Conservation (phyloP, 2,797 vertebrate species). For the Distichodus sexfasciatus region DNA sequence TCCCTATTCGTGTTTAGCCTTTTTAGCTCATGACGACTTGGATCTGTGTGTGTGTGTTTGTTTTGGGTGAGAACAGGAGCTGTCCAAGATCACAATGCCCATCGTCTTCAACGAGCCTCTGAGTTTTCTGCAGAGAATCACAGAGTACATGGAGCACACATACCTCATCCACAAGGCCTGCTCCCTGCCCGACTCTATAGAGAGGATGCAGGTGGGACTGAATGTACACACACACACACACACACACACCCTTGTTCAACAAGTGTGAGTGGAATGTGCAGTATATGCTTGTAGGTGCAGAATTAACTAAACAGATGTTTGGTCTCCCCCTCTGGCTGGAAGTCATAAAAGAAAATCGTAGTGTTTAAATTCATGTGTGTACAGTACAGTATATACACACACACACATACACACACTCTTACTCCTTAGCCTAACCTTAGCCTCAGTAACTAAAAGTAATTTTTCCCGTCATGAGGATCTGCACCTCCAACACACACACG, state of each 20-base stretch:
- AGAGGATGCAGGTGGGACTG: constrained; percentile 88
- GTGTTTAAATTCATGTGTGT: too few relatives aligned
- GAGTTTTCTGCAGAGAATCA: constrained; percentile 95
- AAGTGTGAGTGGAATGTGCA: not conserved
- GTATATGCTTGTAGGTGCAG: not conserved
- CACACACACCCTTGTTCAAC: not conserved
- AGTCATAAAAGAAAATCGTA: too few relatives aligned
- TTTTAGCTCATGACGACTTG: not conserved
- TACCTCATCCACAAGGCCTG: constrained; percentile 91
- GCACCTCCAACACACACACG: too few relatives aligned
- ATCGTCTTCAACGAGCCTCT: constrained; percentile 95
- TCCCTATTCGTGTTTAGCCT: not conserved
- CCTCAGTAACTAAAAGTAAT: too few relatives aligned
- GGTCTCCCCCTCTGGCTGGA: not conserved
- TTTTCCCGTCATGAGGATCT: too few relatives aligned
- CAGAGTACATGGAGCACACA: constrained; percentile 98
- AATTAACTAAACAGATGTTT: not conserved
- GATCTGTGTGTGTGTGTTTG: not conserved
- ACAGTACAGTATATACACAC: too few relatives aligned
- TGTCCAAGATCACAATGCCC: constrained; percentile 98
- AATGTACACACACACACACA: not conserved
- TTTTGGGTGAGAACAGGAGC: constrained; percentile 74
- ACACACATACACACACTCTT: not conserved
- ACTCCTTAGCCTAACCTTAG: too few relatives aligned
- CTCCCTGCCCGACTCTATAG: constrained; percentile 77